These are phyloP conservation scores for Bradypus variegatus DNA, from an alignment of 2,797 vertebrate species.

Conservation along the genomic window DNA sequence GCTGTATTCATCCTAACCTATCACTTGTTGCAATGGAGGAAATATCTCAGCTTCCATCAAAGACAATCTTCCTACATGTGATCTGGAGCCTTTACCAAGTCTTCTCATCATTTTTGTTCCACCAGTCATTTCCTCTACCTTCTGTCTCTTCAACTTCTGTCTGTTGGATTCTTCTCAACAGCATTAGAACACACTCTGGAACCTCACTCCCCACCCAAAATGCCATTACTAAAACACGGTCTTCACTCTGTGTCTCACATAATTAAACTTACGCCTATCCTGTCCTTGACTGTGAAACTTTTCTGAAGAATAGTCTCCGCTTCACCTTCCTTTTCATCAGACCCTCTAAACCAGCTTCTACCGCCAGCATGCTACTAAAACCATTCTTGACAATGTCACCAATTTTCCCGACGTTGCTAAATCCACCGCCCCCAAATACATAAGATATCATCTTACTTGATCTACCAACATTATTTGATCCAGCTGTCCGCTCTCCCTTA, in stretches of 20 bases:
- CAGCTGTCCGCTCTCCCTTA: neutral
- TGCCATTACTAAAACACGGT: neutral
- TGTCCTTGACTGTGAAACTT: neutral
- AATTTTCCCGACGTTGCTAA: neutral
- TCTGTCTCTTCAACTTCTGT: neutral
- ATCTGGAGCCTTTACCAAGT: neutral
- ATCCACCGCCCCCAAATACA: neutral
- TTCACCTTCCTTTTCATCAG: neutral
- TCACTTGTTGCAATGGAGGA: neutral
- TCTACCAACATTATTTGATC: neutral
- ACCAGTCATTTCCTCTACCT: neutral
- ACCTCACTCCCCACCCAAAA: neutral
- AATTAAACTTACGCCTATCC: neutral
- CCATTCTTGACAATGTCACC: neutral
- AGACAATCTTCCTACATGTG: neutral
- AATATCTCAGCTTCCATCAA: neutral
- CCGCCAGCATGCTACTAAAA: neutral
- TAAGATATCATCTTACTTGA: neutral
- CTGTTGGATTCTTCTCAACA: neutral
- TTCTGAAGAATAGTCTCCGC: neutral
- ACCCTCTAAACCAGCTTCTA: neutral
- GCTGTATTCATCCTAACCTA: neutral
- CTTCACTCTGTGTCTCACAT: neutral
- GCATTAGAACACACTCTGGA: neutral
- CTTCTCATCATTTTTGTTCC: neutral